Evolutionary conservation across 2,113 vertebrate genomes (phyloP), one percentile per base, ranked within the genome.

Genomic region (Syngnathoides biaculeatus): DNA sequence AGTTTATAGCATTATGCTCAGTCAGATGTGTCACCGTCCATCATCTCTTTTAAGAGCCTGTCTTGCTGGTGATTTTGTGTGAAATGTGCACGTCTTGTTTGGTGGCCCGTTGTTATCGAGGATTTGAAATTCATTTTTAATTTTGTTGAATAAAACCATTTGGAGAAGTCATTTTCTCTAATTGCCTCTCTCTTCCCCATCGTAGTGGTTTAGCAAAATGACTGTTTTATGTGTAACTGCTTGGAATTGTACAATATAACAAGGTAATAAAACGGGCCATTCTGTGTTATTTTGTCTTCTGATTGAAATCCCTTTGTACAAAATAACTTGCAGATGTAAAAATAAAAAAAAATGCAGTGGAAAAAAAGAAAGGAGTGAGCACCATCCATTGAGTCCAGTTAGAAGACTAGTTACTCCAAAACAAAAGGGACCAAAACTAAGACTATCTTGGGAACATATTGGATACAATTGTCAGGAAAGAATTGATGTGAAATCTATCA

Each of bases 1-100:
- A 90, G 79, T 92, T 93, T 92, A 93, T 89, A 85, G 87, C 89
- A 88, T 89, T 89, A 91, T 92, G 88, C 89, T 92, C 88, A 39
- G 80, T 92, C 88, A 39, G 80, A 89, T 87, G 87, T 87, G 86
- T 91, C 87, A 88, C 82, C 83, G 89, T 89, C 88, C 86, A 89
- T 91, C 90, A 90, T 89, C 80, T 82, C 79, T 82, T 90, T 93
- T 91, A 86, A 92, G 86, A 66, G 82, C 81, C 79, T 77, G 76
- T 80, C 69, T 71, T 67, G 78, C 78, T 79, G 68, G 75, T 71
- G 68, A 68, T 67, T 90, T 86, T 86, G 73, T 87, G 86, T 90
- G 75, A 86, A 88, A 88, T 83, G 78, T 79, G 66, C 80, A 73
- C 71, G 74, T 86, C 80, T 84, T 86, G 75, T 83, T 68, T 13